Conservation (phyloP, 2,113 vertebrate genomes). For the Hystrix brachyura region DNA sequence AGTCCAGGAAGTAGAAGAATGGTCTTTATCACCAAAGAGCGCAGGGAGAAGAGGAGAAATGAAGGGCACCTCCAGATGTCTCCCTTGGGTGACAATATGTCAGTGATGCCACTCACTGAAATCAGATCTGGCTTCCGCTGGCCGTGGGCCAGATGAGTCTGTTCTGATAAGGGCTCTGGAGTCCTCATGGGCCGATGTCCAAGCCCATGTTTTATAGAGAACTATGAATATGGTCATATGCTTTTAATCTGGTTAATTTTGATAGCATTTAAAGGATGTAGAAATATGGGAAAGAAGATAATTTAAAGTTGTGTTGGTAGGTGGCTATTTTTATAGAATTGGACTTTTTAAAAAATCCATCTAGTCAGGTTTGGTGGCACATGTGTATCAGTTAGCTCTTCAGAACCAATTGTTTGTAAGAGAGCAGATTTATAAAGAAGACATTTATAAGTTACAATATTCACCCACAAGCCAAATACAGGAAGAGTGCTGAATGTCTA, state of each 20-base stretch:
- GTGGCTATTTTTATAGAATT: slow-evolving; percentile 6
- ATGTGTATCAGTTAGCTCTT: too few relatives aligned
- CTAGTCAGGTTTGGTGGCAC: neutral
- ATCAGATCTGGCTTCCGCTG: neutral
- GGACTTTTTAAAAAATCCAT: neutral
- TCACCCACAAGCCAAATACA: too few relatives aligned
- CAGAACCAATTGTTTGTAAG: too few relatives aligned
- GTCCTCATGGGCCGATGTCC: neutral
- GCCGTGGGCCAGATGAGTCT: neutral
- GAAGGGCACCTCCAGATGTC: neutral
- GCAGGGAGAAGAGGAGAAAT: neutral
- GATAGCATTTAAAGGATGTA: slow-evolving; percentile 13
- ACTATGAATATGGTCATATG: neutral
- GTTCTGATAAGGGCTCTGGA: neutral
- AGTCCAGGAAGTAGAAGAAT: neutral
- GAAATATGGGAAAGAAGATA: neutral
- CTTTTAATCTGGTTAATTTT: slow-evolving; percentile 2
- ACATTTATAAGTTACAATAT: too few relatives aligned
- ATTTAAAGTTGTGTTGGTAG: slow-evolving; percentile 14
- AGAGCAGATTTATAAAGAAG: too few relatives aligned
- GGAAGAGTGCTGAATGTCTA: too few relatives aligned
- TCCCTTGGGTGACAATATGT: neutral
- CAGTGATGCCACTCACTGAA: neutral
- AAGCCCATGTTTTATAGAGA: neutral
- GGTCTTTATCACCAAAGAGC: neutral